phyloP scores from a whole-genome alignment of 2,113 vertebrate species.

The Glareola pratincola region DNA sequence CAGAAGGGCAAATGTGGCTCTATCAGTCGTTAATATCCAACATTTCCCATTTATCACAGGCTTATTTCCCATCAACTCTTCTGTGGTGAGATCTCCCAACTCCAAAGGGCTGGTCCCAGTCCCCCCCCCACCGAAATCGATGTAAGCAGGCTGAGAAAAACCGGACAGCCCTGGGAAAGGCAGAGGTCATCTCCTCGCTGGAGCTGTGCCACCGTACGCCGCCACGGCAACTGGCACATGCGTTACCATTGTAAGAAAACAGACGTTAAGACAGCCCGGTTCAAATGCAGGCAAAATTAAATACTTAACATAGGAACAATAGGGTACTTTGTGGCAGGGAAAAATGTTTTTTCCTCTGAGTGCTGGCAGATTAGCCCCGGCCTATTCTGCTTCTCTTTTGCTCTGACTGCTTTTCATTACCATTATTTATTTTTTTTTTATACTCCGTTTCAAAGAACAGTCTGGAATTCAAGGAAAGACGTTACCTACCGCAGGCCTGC shows the following conservation, averaged over 20 bases:
- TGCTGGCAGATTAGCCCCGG: not conserved
- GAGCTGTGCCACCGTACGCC: not conserved
- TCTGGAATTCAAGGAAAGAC: not conserved
- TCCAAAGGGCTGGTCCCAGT: not conserved
- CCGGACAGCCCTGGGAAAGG: not conserved
- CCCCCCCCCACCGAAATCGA: not conserved
- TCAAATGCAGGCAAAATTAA: slow-evolving; percentile 24
- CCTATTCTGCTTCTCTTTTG: not conserved
- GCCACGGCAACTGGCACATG: not conserved
- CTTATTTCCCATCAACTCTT: not conserved
- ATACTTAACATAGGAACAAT: slow-evolving; percentile 27
- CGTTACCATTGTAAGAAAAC: not conserved
- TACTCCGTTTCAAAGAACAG: not conserved
- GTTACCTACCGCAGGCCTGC: not conserved
- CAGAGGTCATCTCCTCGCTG: not conserved
- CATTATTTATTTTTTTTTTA: not conserved
- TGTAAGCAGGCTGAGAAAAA: not conserved
- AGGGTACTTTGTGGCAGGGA: slow-evolving; percentile 14
- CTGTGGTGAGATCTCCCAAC: not conserved
- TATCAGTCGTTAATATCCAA: not conserved
- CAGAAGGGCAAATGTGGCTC: not conserved
- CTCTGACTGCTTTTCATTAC: not conserved
- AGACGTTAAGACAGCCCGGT: not conserved
- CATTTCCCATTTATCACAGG: not conserved
- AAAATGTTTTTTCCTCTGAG: not conserved